These are phyloP conservation scores for Adelosebastes latens DNA, from an alignment of 2,797 vertebrate species.

Conservation along the genomic window DNA sequence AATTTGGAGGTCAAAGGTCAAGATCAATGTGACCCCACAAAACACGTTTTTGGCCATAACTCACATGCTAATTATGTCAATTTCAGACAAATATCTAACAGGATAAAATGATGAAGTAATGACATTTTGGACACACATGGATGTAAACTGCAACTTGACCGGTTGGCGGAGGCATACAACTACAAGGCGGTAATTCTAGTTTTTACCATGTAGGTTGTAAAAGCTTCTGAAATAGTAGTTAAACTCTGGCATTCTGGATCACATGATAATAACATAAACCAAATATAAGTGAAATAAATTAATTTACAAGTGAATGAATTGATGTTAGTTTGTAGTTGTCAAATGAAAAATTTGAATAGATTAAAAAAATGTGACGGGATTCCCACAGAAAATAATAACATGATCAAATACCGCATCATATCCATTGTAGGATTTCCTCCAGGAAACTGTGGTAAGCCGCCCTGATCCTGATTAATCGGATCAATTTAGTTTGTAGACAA, in stretches of 20 bases:
- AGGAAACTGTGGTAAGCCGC: not conserved
- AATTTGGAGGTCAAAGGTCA: too few relatives aligned
- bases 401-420: not conserved
- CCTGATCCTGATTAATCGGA: not conserved
- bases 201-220: not conserved
- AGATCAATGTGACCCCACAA: too few relatives aligned
- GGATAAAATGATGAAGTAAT: too few relatives aligned
- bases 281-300: not conserved
- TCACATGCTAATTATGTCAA: too few relatives aligned
- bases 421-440: not conserved
- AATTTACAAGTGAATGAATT: not conserved
- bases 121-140: too few relatives aligned
- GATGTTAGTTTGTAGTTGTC: not conserved
- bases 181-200: not conserved
- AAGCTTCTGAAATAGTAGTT: not conserved
- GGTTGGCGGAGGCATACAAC: too few relatives aligned
- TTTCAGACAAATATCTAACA: too few relatives aligned
- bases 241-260: not conserved
- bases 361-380: not conserved
- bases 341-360: not conserved
- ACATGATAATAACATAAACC: not conserved
- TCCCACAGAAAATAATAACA: not conserved
- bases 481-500: not conserved
- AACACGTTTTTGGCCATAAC: too few relatives aligned
- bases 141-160: too few relatives aligned